Base-by-base conservation (phyloP, 2,113 vertebrate species). In the cat (Felis catus) region DNA sequence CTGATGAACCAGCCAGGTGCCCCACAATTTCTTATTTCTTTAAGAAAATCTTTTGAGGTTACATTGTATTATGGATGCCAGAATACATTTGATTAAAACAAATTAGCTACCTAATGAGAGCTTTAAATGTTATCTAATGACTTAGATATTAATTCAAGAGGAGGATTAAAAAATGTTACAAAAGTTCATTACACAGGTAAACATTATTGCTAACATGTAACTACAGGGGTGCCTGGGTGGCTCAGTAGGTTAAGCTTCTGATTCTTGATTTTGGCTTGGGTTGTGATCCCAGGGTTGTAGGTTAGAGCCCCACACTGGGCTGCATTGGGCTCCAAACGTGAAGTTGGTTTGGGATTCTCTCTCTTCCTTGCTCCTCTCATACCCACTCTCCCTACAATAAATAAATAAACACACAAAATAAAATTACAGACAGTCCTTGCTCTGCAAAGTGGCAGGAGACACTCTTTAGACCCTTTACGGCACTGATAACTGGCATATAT, bases 391-490 rank as follows among this genome's bases (percentile, higher is more conserved):
- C 23, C 58, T 61, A 61, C 21, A 51, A 51, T 51, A 51, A 61
- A 23, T 61, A 61, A 61, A 61, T 61, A 61, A 61, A 61, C 58
- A 61, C 19, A 23, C 58, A 61, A 8, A 61, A 23, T 61, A 61
- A 61, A 61, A 78, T 61, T n/a, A 61, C 1, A 70, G 51, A 78
- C 39, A 88, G 66, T 82, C 51, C 39, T 31, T 63, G 81, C n/a
- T 95, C 84, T 79, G 78, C 45, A 70, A 7, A 45, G 63, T 55
- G 36, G 71, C 4, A 4, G 71, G n/a, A 92, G 99, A 99, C 99
- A 99, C 99, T 99, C 99, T 98, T 99, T 98, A 99, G 99, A 99
- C 98, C 98, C 99, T 98, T 98, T 98, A 99, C 99, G 99, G 98
- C 99, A 98, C 98, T 98, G 98, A 98, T 98, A 98, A 99, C 99